Evolutionary conservation across 2,888 invertebrate genomes (phyloP), one percentile per base, ranked within the genome.

Genomic region (Lasioglossum figueresi): DNA sequence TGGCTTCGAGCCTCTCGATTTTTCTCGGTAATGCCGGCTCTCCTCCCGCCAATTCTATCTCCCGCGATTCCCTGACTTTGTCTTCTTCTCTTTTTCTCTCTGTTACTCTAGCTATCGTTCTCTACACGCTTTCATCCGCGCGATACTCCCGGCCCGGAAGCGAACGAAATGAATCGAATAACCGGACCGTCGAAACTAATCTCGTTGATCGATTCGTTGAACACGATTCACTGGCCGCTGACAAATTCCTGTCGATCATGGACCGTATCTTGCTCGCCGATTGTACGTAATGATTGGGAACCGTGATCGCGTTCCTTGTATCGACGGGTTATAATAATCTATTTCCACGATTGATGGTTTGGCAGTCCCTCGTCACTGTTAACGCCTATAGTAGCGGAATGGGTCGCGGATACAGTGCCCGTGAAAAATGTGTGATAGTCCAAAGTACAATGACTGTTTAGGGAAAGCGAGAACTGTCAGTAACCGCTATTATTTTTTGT

Each of bases 1-100:
- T 90, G 90, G 92, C 90, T 90, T 83, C 79, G 83, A 85, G 87
- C 86, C 85, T 89, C 88, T 88, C 89, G 83, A 91, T 92, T 92
- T 89, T 89, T 89, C 91, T 84, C 84, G 59, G 81, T 90, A 90
- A 91, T 89, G 86, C 83, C 85, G 72, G 81, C 87, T 72, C 88
- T 74, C 63, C 40, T 80, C 43, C 40, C 68, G 31, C 37, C 71
- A 76, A 56, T 71, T 19, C 76, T 48, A 34, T 83, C 74, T 63
- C n/a, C n/a, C 34, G 31, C 40, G 73, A 71, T 34, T 45, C 63
- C 40, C 31, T 27, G 27, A 56, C 80, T 75, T 45, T 72, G 63
- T 66, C 43, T 43, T 27, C 5, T 34, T n/a, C n/a, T 19, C 23
- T 5, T 4, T 72, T 14, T 8, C 45, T 45, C 56, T 43, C 63